Percentiles rank a stretch among this genome's conserved stretches.
These are phyloP conservation scores for Eilema depressum DNA, from an alignment of 2,888 invertebrate genomes.

Conservation along the genomic window DNA sequence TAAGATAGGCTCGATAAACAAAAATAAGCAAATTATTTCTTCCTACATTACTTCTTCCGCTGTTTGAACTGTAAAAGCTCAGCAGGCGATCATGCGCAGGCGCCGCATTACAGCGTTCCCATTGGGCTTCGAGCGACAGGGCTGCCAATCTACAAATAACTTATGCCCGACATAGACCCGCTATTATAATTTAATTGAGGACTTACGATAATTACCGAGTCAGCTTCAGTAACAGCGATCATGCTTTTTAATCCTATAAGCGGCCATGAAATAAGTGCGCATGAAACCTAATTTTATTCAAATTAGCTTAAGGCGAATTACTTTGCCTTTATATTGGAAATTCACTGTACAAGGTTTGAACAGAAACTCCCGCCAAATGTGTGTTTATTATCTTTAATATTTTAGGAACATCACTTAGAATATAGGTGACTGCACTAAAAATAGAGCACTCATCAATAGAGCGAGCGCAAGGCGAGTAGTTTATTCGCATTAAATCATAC, in stretches of 20 bases:
- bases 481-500: conserved; percentile 87
- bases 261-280: conserved; percentile 37
- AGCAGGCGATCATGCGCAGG: conserved; percentile 80
- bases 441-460: conserved; percentile 82
- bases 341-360: conserved; percentile 18
- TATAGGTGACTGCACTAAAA: conserved; percentile 73
- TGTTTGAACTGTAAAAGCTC: conserved; percentile 70
- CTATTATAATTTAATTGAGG: conserved; percentile 80
- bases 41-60: conserved; percentile 60
- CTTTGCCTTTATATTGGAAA: conserved; percentile 31
- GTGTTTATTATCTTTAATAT: conserved; percentile 46
- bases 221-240: conserved; percentile 59
- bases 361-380: conserved; percentile 21
- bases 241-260: conserved; percentile 48
- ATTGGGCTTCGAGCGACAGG: conserved; percentile 81
- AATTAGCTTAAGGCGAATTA: conserved; percentile 31
- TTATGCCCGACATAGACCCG: conserved; percentile 63
- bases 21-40: conserved; percentile 55
- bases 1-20: conserved; percentile 37
- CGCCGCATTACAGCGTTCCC: conserved; percentile 79
- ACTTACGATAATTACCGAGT: conserved; percentile 68
- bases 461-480: conserved; percentile 81
- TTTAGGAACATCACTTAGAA: conserved; percentile 51
- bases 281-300: conserved; percentile 57
- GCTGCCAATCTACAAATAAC: conserved; percentile 82